Evolutionary conservation across 2,888 invertebrate species (phyloP), one percentile per base, ranked within the genome.

Genomic region (Vannuccia rotundouncinata): DNA sequence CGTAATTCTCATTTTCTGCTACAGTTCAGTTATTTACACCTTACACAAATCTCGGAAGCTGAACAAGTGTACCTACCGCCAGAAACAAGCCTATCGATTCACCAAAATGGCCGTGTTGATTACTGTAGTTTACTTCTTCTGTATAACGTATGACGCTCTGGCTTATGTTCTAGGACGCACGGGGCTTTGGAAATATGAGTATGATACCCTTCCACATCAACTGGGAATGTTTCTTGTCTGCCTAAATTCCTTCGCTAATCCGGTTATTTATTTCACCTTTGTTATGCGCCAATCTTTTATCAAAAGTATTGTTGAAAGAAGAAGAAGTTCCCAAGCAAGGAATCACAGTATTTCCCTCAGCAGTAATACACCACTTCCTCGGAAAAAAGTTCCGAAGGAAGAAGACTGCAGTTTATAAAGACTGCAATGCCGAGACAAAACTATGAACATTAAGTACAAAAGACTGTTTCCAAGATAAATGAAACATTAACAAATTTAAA

Each of bases 111-210:
- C 79, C 1, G 29, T 79, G 2, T 22, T 79, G 13, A 31, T 79
- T 25, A 79, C 79, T 13, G 29, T 79, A 10, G 77, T 79, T 78
- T 79, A 79, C 76, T 17, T 79, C 5, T n/a, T 79, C 17, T 79
- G 78, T 25, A 79, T 79, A 22, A 27, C 79, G 13, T 79, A 79
- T 78, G 79, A 79, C 28, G 77, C 78, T 5, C 30, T 79, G 22
- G n/a, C 29, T 17, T 79, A 79, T 29, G 5, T 79, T 2, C 29
- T 79, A 2, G 79, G 79, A 30, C 79, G 79, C 2, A 30, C 31
- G 31, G 31, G 31, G 5, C 2, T 79, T n/a, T 78, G 27, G 10
- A 28, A 31, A 17, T 79, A 79, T 25, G 29, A 79, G 5, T 79
- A 79, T 31, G 28, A 29, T 22, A 79, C 78, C 25, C 1, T 31